These are phyloP conservation scores for Metopia argyrocephala DNA, from an alignment of 2,888 invertebrate genomes.

Conservation along the genomic window DNA sequence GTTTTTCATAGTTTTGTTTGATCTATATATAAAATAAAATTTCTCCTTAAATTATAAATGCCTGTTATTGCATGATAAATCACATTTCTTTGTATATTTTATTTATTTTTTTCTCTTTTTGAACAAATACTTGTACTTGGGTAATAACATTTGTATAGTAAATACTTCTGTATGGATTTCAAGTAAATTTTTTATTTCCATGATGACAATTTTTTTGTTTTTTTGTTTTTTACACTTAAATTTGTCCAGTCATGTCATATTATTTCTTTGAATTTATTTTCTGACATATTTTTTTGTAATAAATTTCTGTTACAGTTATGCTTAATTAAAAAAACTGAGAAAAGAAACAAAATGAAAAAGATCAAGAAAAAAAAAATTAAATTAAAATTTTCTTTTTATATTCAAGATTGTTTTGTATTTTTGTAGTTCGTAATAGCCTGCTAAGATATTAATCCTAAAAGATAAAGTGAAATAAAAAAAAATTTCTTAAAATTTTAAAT, in stretches of 20 bases:
- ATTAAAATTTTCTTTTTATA: background rate
- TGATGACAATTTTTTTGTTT: conserved; percentile 71
- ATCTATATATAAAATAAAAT: conserved; percentile 31
- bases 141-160: conserved; percentile 22
- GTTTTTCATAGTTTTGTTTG: background rate
- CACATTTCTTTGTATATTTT: conserved; percentile 36
- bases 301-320: conserved; percentile 45
- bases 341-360: background rate
- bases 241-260: conserved; percentile 69
- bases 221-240: conserved; percentile 44
- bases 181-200: conserved; percentile 34
- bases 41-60: conserved; percentile 41
- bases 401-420: too few relatives aligned
- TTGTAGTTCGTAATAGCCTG: background rate
- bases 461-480: too few relatives aligned
- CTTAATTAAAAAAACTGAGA: conserved; percentile 7
- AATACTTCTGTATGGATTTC: conserved; percentile 25
- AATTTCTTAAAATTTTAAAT: too few relatives aligned
- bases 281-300: background rate
- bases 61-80: conserved; percentile 50
- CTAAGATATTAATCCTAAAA: too few relatives aligned
- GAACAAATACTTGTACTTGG: background rate
- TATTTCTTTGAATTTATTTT: conserved; percentile 49
- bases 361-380: background rate
- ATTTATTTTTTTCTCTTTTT: background rate